phyloP scores from a whole-genome alignment of 2,113 vertebrate genomes.

The Neomonachus schauinslandi region DNA sequence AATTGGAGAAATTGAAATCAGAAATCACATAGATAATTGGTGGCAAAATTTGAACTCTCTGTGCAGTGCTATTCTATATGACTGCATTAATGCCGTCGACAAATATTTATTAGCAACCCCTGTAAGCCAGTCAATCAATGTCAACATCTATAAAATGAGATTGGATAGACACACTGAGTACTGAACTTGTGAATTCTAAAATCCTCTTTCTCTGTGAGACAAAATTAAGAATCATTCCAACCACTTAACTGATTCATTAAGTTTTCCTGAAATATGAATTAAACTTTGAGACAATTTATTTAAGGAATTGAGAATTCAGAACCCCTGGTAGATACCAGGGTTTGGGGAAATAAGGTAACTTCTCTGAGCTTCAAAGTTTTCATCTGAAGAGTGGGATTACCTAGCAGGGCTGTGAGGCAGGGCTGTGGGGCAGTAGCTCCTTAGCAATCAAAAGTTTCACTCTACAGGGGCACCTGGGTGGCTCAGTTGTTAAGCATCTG shows the following conservation, averaged over 20 bases:
- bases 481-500: too few species aligned
- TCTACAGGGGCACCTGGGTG: too few species aligned
- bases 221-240: slow-evolving; percentile 2
- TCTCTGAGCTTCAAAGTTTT: neutral
- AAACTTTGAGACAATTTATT: neutral
- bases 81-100: slow-evolving; percentile 23
- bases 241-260: neutral
- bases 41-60: slow-evolving; percentile 48
- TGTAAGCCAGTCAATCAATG: slow-evolving; percentile 40
- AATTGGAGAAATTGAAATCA: slow-evolving; percentile 57
- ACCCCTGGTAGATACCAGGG: fast-evolving
- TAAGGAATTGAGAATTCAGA: neutral
- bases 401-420: neutral
- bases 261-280: slow-evolving; percentile 7
- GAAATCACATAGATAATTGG: slow-evolving; percentile 61
- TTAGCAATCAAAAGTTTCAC: neutral
- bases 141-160: slow-evolving; percentile 44
- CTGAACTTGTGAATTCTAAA: neutral
- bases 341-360: neutral
- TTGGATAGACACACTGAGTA: neutral
- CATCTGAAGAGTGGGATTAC: neutral
- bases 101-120: slow-evolving; percentile 26
- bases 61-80: neutral
- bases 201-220: neutral
- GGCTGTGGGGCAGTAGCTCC: neutral